These are phyloP conservation scores for Mionectes olivaceus DNA, from an alignment of 2,797 vertebrate species.

Conservation along the genomic window DNA sequence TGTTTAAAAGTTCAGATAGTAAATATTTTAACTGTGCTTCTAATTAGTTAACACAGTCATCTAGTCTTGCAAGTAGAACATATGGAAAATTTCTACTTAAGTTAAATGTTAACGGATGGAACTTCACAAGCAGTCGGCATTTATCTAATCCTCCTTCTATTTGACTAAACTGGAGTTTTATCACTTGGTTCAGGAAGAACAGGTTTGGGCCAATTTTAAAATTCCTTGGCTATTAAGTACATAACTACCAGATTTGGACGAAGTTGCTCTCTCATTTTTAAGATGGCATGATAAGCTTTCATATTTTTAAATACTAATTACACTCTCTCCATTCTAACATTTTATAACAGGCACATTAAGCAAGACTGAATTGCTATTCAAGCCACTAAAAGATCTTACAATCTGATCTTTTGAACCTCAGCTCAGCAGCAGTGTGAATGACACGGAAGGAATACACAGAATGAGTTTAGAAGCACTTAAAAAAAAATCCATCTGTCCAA, in stretches of 20 bases:
- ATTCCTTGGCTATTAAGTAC: not conserved
- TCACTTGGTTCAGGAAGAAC: not conserved
- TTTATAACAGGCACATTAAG: not conserved
- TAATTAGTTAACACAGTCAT: constrained; percentile 34
- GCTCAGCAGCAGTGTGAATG: not conserved
- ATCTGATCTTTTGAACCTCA: not conserved
- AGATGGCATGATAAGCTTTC: not conserved
- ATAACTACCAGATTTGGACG: not conserved
- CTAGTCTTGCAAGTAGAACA: not conserved
- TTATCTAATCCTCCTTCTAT: constrained; percentile 2
- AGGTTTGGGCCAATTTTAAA: constrained; percentile 8
- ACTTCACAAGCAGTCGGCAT: not conserved
- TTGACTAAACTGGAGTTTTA: not conserved
- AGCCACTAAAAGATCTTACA: not conserved
- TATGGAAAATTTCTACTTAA: constrained; percentile 30
- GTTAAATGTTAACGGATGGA: constrained; percentile 14
- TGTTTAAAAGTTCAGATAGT: constrained; percentile 22
- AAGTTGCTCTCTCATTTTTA: not conserved
- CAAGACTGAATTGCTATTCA: not conserved
- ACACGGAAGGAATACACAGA: not conserved
- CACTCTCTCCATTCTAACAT: not conserved
- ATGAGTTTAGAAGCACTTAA: not conserved
- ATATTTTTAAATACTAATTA: constrained; percentile 4
- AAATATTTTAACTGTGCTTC: constrained; percentile 49
- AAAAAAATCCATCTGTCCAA: not conserved